Percentiles rank a stretch among this genome's conserved stretches.
Evolutionary conservation across 2,888 invertebrate species (phyloP).

Genomic region (Himalopsyche japonica): DNA sequence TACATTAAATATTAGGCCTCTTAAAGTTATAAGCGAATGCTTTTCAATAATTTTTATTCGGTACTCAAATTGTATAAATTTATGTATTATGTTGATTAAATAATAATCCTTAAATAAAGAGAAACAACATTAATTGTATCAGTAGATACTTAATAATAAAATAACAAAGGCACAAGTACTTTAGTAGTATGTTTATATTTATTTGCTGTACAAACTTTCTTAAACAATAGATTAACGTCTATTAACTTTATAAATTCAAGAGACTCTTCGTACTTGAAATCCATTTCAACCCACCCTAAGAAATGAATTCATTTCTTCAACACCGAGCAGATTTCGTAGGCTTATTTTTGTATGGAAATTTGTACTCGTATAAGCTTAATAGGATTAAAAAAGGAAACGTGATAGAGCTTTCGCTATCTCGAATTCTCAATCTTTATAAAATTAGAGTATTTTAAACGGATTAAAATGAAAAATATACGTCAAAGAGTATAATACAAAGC

Average conservation of each 20-base stretch:
- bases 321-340: not conserved
- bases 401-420: not conserved
- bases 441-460: slow-evolving; percentile 6
- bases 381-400: slow-evolving; percentile 3
- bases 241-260: not conserved
- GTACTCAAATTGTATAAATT: too few relatives aligned
- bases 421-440: not conserved
- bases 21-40: too few relatives aligned
- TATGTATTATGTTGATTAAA: too few relatives aligned
- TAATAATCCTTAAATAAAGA: too few relatives aligned
- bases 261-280: not conserved
- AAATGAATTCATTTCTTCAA: not conserved
- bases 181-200: not conserved
- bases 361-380: not conserved
- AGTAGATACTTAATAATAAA: not conserved
- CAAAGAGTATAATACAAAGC: not conserved
- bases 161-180: not conserved
- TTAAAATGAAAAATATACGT: not conserved
- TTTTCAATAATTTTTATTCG: too few relatives aligned
- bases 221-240: not conserved
- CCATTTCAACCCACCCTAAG: not conserved
- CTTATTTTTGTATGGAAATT: not conserved
- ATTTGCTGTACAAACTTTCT: not conserved
- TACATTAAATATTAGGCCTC: too few relatives aligned
- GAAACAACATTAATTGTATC: too few relatives aligned